Conservation (phyloP, 1,140 invertebrate species). For the Pteromalus puparum region DNA sequence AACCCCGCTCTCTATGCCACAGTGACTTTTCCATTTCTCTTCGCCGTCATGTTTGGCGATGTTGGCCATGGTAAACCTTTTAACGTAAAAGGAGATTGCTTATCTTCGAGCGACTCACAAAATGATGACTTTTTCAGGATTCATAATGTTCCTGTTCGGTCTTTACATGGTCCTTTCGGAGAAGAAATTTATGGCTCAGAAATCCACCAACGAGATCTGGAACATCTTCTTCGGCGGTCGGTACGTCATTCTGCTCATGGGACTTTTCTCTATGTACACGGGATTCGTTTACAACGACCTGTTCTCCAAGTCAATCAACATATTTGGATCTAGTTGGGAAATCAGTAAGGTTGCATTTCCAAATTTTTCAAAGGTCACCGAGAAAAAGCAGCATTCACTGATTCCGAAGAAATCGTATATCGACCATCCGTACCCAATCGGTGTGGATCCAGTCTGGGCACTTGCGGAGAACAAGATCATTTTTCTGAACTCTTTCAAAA, state of each 20-base stretch:
- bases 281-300: constrained; percentile 99
- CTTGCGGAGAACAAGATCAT: constrained; percentile 96
- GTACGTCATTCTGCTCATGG: constrained; percentile 98
- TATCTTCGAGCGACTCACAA: too few relatives aligned
- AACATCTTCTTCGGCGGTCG: constrained; percentile 98
- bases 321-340: constrained; percentile 92
- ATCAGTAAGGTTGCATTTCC: constrained; percentile 77
- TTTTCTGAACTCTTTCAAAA: constrained; percentile 98
- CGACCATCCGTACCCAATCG: constrained; percentile 85
- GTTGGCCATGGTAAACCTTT: constrained; percentile 90
- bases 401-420: constrained; percentile 79
- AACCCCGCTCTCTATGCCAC: constrained; percentile 97
- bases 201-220: constrained; percentile 91
- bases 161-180: constrained; percentile 87
- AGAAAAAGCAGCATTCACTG: constrained; percentile 77
- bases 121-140: constrained; percentile 20
- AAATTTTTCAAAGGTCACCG: constrained; percentile 62
- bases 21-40: constrained; percentile 98
- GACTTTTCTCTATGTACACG: constrained; percentile 97
- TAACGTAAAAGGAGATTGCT: too few relatives aligned
- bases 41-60: constrained; percentile 99
- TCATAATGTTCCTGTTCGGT: constrained; percentile 78
- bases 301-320: constrained; percentile 96
- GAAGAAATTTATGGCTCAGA: constrained; percentile 80
- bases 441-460: constrained; percentile 95